A percentile compares a stretch with the other conserved stretches of the same genome.
Conservation (phyloP, 2,888 invertebrate species). For the Athalia rosae region DNA sequence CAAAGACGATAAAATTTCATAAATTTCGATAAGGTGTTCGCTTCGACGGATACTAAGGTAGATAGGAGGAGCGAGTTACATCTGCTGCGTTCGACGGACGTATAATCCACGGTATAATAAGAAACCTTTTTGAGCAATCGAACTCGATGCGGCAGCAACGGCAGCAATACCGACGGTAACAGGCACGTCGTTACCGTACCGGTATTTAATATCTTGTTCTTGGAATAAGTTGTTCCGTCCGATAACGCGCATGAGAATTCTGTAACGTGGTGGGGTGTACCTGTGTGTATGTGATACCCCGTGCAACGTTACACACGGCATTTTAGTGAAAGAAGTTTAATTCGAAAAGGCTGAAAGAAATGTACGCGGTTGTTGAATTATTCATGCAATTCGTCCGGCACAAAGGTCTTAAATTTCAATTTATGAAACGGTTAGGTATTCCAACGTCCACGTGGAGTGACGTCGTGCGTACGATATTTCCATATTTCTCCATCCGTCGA, state of each 20-base stretch:
- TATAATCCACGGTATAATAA: too few relatives aligned
- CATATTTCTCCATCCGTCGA: constrained; percentile 37
- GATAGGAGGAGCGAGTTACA: too few relatives aligned
- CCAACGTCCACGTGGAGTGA: constrained; percentile 35
- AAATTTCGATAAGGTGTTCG: neutral
- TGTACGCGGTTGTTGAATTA: constrained; percentile 36
- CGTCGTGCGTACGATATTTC: constrained; percentile 28
- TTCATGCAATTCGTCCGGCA: constrained; percentile 39
- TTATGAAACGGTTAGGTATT: constrained; percentile 68
- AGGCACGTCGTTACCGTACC: neutral
- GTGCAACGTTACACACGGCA: neutral
- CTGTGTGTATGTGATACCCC: neutral
- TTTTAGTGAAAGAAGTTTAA: constrained; percentile 30
- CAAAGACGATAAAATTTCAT: constrained; percentile 11
- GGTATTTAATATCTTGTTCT: constrained; percentile 25
- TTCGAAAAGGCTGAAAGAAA: constrained; percentile 40
- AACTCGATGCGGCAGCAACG: neutral
- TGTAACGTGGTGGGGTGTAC: neutral
- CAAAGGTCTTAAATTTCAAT: constrained; percentile 64
- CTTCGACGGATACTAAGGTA: neutral
- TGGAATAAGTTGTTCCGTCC: constrained; percentile 29
- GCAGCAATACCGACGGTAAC: neutral
- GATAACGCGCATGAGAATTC: neutral
- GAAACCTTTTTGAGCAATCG: too few relatives aligned
- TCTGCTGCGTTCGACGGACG: too few relatives aligned